These are phyloP conservation scores for Lepisosteus osseus DNA, from an alignment of 2,113 vertebrate genomes.

Conservation along the genomic window DNA sequence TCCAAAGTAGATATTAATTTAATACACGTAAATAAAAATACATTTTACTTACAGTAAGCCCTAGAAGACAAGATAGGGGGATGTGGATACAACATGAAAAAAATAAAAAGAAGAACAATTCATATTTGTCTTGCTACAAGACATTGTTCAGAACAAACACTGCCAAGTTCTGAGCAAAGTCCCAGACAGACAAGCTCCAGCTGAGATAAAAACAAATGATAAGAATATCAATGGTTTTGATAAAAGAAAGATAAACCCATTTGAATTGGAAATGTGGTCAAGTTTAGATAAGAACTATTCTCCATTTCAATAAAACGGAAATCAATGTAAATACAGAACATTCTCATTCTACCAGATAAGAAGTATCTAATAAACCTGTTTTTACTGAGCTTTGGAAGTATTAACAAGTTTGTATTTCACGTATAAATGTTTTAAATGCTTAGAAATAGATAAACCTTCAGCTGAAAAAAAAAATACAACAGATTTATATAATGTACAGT, in stretches of 20 bases:
- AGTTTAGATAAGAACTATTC: slow-evolving; percentile 36
- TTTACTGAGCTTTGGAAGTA: slow-evolving; percentile 3
- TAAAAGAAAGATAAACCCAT: slow-evolving; percentile 42
- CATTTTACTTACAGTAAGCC: too few species aligned
- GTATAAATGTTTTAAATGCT: too few species aligned
- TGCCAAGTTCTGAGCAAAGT: background rate
- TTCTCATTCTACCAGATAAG: slow-evolving; percentile 23
- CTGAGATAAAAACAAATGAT: slow-evolving; percentile 56
- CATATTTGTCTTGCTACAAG: background rate
- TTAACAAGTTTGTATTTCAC: background rate
- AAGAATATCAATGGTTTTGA: slow-evolving; percentile 56
- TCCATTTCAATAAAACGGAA: slow-evolving; percentile 35
- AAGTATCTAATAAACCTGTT: slow-evolving; percentile 30
- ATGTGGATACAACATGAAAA: background rate
- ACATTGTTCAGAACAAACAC: background rate
- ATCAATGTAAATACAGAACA: slow-evolving; percentile 32
- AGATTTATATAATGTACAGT: too few species aligned
- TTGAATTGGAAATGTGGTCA: slow-evolving; percentile 41
- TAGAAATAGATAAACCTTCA: slow-evolving; percentile 6
- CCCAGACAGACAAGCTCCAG: background rate
- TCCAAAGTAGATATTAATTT: too few species aligned
- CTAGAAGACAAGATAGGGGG: background rate
- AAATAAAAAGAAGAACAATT: background rate
- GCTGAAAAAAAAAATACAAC: too few species aligned
- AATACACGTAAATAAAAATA: too few species aligned